These are phyloP conservation scores for Leptopilina myrica DNA, from an alignment of 2,888 invertebrate species.

Conservation along the genomic window DNA sequence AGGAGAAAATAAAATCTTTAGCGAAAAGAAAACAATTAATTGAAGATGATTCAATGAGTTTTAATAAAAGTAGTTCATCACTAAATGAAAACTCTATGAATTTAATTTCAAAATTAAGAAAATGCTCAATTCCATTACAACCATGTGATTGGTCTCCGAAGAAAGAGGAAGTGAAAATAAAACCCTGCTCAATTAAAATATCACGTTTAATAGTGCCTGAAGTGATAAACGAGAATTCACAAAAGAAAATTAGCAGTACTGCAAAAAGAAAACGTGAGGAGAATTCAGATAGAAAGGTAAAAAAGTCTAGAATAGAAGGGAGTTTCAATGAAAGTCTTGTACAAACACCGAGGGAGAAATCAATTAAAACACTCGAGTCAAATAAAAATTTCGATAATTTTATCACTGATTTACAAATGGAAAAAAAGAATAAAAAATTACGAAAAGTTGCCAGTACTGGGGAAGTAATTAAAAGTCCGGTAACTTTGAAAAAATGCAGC, in stretches of 20 bases:
- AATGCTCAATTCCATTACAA: background rate
- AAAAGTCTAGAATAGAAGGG: too few species aligned
- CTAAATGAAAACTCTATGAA: background rate
- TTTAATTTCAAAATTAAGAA: background rate
- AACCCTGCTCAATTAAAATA: slow-evolving; percentile 15
- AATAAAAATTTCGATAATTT: too few species aligned
- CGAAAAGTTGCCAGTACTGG: background rate
- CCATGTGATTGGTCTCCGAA: slow-evolving; percentile 8
- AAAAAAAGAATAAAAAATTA: background rate
- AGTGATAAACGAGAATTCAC: background rate
- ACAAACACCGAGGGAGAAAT: too few species aligned
- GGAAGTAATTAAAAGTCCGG: background rate
- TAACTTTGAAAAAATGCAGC: background rate
- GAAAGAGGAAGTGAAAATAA: background rate
- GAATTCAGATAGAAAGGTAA: too few species aligned
- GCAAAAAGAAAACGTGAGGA: background rate
- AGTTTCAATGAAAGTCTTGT: too few species aligned
- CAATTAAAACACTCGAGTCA: too few species aligned
- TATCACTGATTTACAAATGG: background rate
- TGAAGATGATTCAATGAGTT: background rate
- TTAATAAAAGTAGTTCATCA: background rate
- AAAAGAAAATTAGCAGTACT: background rate
- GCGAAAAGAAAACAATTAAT: slow-evolving; percentile 3
- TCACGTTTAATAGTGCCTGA: background rate
- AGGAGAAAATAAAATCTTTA: background rate